Evolutionary conservation across 2,797 vertebrate species (phyloP).

Genomic region (Pachyuromys duprasi): DNA sequence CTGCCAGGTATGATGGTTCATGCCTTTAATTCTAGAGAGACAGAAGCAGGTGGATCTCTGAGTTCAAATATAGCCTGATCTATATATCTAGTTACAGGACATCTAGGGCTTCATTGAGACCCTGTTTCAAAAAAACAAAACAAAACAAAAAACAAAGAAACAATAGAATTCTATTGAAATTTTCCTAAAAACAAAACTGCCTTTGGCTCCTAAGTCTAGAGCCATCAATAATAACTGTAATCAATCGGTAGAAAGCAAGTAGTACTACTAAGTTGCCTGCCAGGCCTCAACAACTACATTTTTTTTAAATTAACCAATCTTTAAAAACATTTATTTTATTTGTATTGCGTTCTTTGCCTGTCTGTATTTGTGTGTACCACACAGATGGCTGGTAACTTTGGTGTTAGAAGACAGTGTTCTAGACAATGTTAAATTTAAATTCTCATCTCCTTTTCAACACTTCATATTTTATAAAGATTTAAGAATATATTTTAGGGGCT

Average conservation of each 20-base stretch:
- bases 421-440: too few species aligned
- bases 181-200: neutral
- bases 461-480: too few species aligned
- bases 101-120: neutral
- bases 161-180: neutral
- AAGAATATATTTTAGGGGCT: too few species aligned
- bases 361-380: neutral
- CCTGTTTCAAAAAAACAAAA: neutral
- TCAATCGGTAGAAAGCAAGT: neutral
- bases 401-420: too few species aligned
- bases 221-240: neutral
- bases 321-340: neutral
- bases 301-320: neutral
- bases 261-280: too few species aligned
- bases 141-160: neutral
- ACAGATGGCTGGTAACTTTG: neutral
- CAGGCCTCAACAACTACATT: neutral
- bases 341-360: neutral
- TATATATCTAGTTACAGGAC: neutral
- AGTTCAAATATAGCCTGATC: neutral
- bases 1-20: neutral
- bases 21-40: neutral
- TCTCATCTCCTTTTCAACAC: too few species aligned
- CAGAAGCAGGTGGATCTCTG: neutral
- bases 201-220: neutral